phyloP scores from a whole-genome alignment of 2,888 invertebrate species.

The Arenicola marina region DNA sequence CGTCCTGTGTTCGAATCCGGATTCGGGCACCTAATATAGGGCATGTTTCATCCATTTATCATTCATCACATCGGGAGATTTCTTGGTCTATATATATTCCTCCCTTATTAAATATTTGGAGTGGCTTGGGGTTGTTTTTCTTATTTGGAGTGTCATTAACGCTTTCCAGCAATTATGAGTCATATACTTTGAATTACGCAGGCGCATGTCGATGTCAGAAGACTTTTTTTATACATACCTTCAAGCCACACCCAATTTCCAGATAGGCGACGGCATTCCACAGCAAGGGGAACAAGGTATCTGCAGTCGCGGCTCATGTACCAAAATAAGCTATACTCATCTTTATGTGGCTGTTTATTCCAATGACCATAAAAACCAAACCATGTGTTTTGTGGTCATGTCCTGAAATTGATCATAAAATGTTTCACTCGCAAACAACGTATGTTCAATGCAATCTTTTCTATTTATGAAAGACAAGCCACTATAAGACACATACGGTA shows the following conservation, averaged over 20 bases:
- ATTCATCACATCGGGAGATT: too few relatives aligned
- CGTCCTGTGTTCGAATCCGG: too few relatives aligned
- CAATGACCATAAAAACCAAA: slow-evolving; percentile 10
- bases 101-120: background rate
- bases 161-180: too few relatives aligned
- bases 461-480: too few relatives aligned
- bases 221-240: slow-evolving; percentile 1
- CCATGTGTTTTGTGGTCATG: slow-evolving; percentile 3
- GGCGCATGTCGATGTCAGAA: background rate
- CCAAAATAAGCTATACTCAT: slow-evolving; percentile 7
- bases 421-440: too few relatives aligned
- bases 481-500: too few relatives aligned
- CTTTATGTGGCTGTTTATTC: slow-evolving; percentile 8
- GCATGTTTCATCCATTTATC: too few relatives aligned
- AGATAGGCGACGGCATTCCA: slow-evolving; percentile 13
- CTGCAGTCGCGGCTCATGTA: slow-evolving; percentile 10
- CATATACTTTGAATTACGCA: too few relatives aligned
- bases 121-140: too few relatives aligned
- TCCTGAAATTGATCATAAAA: too few relatives aligned
- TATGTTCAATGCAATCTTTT: background rate
- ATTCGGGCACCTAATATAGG: too few relatives aligned
- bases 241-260: slow-evolving; percentile 4
- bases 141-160: background rate
- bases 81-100: background rate
- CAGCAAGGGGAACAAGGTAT: slow-evolving; percentile 8